These are phyloP conservation scores for Erebia ligea DNA, from an alignment of 2,888 invertebrate species.

Conservation along the genomic window DNA sequence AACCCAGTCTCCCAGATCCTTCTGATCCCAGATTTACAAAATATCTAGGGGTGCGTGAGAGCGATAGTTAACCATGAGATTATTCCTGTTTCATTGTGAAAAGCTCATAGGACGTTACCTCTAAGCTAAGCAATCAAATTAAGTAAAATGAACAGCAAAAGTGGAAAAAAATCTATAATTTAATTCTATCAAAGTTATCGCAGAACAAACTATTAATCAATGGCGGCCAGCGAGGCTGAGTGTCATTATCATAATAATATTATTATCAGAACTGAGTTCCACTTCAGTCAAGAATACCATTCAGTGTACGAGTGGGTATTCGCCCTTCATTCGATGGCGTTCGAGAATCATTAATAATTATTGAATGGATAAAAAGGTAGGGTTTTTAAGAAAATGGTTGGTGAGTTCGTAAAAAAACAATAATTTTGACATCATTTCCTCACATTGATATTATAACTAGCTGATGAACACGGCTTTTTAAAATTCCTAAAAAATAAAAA, in stretches of 20 bases:
- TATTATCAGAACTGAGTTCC: conserved; percentile 10
- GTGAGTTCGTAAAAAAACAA: background rate
- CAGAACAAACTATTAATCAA: background rate
- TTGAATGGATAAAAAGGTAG: background rate
- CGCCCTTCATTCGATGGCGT: background rate
- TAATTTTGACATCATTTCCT: background rate
- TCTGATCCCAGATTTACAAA: too few species aligned
- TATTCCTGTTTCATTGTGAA: too few species aligned
- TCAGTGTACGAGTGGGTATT: background rate
- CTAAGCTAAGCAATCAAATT: too few species aligned
- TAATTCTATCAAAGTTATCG: background rate
- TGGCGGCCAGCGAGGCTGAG: background rate
- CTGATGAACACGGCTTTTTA: too few species aligned
- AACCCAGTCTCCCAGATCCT: too few species aligned
- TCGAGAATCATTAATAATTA: conserved; percentile 1
- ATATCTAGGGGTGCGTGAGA: too few species aligned
- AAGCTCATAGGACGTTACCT: too few species aligned
- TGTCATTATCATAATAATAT: background rate
- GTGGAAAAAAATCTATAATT: too few species aligned
- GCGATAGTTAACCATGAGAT: too few species aligned
- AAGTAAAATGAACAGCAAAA: too few species aligned
- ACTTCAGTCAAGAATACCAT: conserved; percentile 4
- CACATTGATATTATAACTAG: too few species aligned
- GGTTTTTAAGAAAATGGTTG: background rate
- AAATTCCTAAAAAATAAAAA: too few species aligned